phyloP scores from a whole-genome alignment of 1,140 invertebrate genomes.

The Ips typographus region DNA sequence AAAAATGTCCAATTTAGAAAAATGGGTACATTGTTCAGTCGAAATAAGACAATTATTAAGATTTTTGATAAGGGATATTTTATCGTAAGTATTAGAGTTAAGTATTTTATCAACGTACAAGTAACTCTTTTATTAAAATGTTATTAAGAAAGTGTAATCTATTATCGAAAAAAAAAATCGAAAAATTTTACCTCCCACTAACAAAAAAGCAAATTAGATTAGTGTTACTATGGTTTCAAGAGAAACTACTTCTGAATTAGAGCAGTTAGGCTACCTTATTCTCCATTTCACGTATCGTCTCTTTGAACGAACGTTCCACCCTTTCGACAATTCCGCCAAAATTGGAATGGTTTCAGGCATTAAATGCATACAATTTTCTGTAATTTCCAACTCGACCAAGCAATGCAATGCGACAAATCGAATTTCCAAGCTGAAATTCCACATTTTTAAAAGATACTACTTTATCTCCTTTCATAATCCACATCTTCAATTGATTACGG shows the following conservation, averaged over 20 bases:
- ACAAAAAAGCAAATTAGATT: too few relatives aligned
- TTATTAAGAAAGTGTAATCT: conserved; percentile 32
- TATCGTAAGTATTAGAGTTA: conserved; percentile 27
- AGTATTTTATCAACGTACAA: conserved; percentile 25
- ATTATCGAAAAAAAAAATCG: conserved; percentile 10
- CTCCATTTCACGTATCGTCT: conserved; percentile 75
- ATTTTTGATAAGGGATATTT: conserved; percentile 12
- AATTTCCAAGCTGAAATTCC: conserved; percentile 67
- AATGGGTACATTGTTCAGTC: background rate
- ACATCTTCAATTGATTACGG: conserved; percentile 77
- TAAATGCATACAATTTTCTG: conserved; percentile 78
- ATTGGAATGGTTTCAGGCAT: conserved; percentile 83
- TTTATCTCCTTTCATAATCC: conserved; percentile 85
- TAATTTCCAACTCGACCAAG: conserved; percentile 70
- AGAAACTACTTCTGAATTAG: too few relatives aligned
- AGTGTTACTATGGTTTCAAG: too few relatives aligned
- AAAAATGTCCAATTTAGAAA: too few relatives aligned
- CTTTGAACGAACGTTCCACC: conserved; percentile 75
- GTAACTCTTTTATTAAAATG: conserved; percentile 31
- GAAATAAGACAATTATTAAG: conserved; percentile 20
- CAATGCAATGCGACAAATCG: conserved; percentile 63
- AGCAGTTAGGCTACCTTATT: conserved; percentile 42
- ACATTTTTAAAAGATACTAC: conserved; percentile 85
- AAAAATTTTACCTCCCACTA: too few relatives aligned
- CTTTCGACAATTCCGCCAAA: conserved; percentile 74